Base-by-base conservation (phyloP, 2,113 vertebrate species). In the Cariama cristata region DNA sequence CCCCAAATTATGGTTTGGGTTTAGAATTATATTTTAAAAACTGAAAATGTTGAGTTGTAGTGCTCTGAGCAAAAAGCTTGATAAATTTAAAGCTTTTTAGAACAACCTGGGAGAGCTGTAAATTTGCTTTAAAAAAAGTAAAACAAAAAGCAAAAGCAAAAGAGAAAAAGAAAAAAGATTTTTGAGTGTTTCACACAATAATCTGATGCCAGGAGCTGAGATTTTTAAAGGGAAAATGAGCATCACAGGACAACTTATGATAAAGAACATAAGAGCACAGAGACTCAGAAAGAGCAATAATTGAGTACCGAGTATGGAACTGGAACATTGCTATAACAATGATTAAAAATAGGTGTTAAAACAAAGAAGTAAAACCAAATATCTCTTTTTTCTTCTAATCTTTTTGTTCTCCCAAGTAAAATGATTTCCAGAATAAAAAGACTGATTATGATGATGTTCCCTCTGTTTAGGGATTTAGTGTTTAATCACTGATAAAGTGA, bases 121-220 rank as follows among this genome's bases (percentile, higher is more conserved):
- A 74, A 75, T 1, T n/a, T 42, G 4, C 2, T 73, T 38, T 0
- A 30, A 68, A 14, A 59, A 33, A 35, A 56, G 35, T 5, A 7
- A 22, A n/a, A 33, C 8, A 11, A 12, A 17, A 22, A 23, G 17
- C 5, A 21, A 11, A 32, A 14, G 4, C 58, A 7, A 35, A 4
- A 3, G 2, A 35, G 58, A 52, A 7, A 2, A 16, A 14, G 6
- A n/a, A 47, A 30, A 32, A 14, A 14, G 2, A 0, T 0, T 14
- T 50, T 19, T 38, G 15, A 22, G 2, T 22, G 4, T 76, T 83
- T 73, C 27, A 79, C 11, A 45, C 12, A 45, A 45, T 50, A 74
- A 75, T 4, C 3, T 69, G 22, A 38, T 28, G 44, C 16, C 15
- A 59, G 52, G 11, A 63, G 3, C 30, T 42, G 50, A 68, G 16